Evolutionary conservation across 2,888 invertebrate genomes (phyloP), one percentile per base, ranked within the genome.

Genomic region (Agrypnus murinus): DNA sequence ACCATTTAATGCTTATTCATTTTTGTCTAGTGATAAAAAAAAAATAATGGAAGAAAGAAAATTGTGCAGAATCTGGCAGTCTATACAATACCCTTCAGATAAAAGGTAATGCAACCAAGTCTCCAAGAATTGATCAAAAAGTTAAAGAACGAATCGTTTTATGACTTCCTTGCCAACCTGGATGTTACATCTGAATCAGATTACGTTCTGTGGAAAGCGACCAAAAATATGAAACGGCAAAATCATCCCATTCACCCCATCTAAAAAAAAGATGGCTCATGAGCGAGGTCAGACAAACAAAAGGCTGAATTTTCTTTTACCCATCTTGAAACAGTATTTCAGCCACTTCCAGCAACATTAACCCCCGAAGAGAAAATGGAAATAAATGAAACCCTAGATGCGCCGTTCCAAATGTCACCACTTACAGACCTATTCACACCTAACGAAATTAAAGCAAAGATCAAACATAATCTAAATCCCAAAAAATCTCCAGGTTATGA

Each of bases 21-120:
- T n/a, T n/a, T n/a, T n/a, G 36, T 36, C 34, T n/a, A 36, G 34
- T 57, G 15, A 10, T 15, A 10, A 34, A 2, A 57, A 57, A n/a
- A 36, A 57, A 57, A 71, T 76, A 45, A 53, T 40, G 5, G 68
- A 69, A 58, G 74, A 74, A 74, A n/a, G 71, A 55, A 60, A 45
- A 19, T 48, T 73, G 25, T 25, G 74, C 25, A 71, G 62, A 55
- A 57, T 48, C n/a, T n/a, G n/a, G n/a, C n/a, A n/a, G n/a, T n/a
- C n/a, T n/a, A n/a, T n/a, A n/a, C n/a, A n/a, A n/a, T n/a, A 65
- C 38, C 63, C 67, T 5, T 25, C 12, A n/a, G 67, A 75, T 12
- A 75, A 75, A 67, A 74, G 38, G 2, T 34, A 19, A 5, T 64
- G 64, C 8, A 75, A 75, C 50, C 71, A 62, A 67, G 71, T 55